Conservation (phyloP, 2,888 invertebrate species). For the Amiota minor region DNA sequence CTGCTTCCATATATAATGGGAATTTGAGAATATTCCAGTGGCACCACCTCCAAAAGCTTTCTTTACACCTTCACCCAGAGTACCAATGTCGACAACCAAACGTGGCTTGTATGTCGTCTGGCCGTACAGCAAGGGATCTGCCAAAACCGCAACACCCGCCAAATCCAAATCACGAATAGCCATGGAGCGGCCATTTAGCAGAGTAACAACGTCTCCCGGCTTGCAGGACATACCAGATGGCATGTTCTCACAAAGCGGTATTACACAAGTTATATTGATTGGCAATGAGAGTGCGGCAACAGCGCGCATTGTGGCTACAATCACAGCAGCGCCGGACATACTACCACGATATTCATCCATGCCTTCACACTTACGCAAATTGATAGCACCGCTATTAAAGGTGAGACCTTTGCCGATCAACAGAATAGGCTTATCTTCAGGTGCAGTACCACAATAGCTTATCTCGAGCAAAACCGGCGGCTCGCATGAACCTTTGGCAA, state of each 20-base stretch:
- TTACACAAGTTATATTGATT: slow-evolving; percentile 74
- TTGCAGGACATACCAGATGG: slow-evolving; percentile 77
- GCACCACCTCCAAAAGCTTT: slow-evolving; percentile 77
- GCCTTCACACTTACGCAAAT: slow-evolving; percentile 52
- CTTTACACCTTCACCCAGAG: slow-evolving; percentile 74
- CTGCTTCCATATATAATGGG: slow-evolving; percentile 75
- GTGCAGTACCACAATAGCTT: slow-evolving; percentile 74
- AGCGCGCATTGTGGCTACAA: slow-evolving; percentile 76
- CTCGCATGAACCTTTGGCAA: slow-evolving; percentile 74
- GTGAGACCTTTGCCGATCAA: slow-evolving; percentile 77
- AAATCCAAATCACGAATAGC: slow-evolving; percentile 77
- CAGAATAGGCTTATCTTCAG: slow-evolving; percentile 74
- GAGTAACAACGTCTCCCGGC: slow-evolving; percentile 74
- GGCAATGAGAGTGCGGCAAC: slow-evolving; percentile 75
- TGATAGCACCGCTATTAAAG: slow-evolving; percentile 74
- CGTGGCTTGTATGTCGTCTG: slow-evolving; percentile 77
- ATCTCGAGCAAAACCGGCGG: slow-evolving; percentile 77
- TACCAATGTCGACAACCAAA: slow-evolving; percentile 77
- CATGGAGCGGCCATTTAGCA: slow-evolving; percentile 75
- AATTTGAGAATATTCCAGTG: slow-evolving; percentile 77
- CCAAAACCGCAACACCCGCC: slow-evolving; percentile 84
- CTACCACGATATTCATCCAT: slow-evolving; percentile 74
- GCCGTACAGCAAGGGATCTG: slow-evolving; percentile 87
- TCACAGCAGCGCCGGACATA: slow-evolving; percentile 79
- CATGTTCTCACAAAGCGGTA: slow-evolving; percentile 74